A percentile compares a stretch with the other conserved stretches of the same genome.
Conservation (phyloP, 2,113 vertebrate genomes). For the Pantherophis guttatus region DNA sequence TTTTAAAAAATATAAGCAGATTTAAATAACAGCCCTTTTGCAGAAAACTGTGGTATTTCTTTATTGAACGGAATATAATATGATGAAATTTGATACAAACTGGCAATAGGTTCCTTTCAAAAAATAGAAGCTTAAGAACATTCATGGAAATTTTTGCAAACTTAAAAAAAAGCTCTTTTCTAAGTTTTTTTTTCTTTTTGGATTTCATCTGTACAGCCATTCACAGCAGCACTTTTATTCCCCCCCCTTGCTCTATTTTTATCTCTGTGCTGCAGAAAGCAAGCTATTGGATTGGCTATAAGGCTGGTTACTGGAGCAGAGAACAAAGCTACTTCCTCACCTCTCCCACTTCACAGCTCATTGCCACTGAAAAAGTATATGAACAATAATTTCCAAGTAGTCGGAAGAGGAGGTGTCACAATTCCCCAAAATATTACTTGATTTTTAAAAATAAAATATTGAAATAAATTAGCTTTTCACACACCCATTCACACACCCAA, state of each 20-base stretch:
- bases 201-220: background rate
- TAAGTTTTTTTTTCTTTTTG: background rate
- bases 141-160: background rate
- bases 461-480: background rate
- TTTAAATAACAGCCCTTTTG: background rate
- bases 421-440: background rate
- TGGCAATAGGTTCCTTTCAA: background rate
- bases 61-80: background rate
- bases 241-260: background rate
- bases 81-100: background rate
- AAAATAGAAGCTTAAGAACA: background rate
- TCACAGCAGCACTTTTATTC: background rate
- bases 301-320: background rate
- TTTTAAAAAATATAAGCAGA: rapidly evolving
- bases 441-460: background rate
- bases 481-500: background rate
- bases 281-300: background rate
- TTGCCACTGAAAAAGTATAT: background rate
- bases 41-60: background rate
- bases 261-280: background rate
- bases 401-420: background rate
- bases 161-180: conserved; percentile 13
- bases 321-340: background rate
- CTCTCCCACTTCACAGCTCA: background rate
- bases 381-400: background rate